Evolutionary conservation across 2,888 invertebrate genomes (phyloP), one percentile per base, ranked within the genome.

Genomic region (Polydesmus complanatus): DNA sequence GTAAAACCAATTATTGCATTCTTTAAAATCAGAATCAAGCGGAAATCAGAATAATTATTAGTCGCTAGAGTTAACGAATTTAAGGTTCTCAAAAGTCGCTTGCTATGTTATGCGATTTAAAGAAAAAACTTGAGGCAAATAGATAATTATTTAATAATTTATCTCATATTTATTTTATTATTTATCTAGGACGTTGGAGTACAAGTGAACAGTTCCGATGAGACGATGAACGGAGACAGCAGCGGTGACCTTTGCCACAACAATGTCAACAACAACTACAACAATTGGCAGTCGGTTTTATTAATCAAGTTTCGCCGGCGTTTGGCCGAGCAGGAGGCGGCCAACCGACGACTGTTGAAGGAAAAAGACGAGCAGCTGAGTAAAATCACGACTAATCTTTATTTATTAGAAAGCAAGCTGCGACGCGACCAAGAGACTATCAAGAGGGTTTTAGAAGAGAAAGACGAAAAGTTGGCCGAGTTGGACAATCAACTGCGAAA

Each of bases 361-460:
- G 62, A 62, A 23, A 77, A 84, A 50, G 84, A 86, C 72, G 81
- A 82, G 69, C 86, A 86, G 69, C 77, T 86, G 26, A 81, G 84
- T 2, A 78, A 82, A 64, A 83, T 87, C 27, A 76, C 86, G 5
- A 78, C 84, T 54, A 84, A 85, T 2, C 74, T 87, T 61, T 79
- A 86, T 50, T 79, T 84, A 50, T 79, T 86, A 56, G 86, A 87
- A 72, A 83, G 85, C 8, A 78, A 85, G 8, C 75, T 87, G 25
- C 80, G 81, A 55, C 81, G 83, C 70, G 86, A 87, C 71, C 85
- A 86, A 70, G 82, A 83, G 67, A 80, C 80, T 68, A 84, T 87
- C 66, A 79, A 81, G 62, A 79, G 81, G 61, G 79, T 83, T 56
- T 76, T 86, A 21, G 78, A 79, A 63, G 84, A 85, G 69, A 84